Evolutionary conservation across 2,888 invertebrate genomes (phyloP), one percentile per base, ranked within the genome.

Genomic region (Baronia brevicornis): DNA sequence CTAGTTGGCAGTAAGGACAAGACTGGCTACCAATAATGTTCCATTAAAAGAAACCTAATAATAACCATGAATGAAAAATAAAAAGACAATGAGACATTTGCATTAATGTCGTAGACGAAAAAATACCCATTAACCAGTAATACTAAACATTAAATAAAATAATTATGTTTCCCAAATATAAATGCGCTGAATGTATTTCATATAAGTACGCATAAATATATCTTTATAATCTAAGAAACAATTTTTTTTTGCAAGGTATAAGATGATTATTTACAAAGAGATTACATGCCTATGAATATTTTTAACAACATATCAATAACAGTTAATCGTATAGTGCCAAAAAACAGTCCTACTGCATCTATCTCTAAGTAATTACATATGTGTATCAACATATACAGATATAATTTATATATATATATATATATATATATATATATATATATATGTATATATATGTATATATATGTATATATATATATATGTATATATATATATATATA

Each of bases 401-500:
- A 67, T 25, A 24, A 23, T 26, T 33, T 27, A 27, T 34, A 35
- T 34, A 38, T 38, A 30, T 28, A 14, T 23, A 27, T 12, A 18
- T 26, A 5, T n/a, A 28, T 13, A 12, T 17, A 21, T 22, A 7
- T n/a, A 22, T 24, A 15, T 15, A 30, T 15, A 4, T 22, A 26
- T n/a, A 5, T 5, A 21, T 19, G 7, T 20, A 26, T 15, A 5
- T 6, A 3, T 29, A 2, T 9, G 10, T 10, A 12, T 6, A 12
- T 19, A 26, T 26, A 18, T n/a, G 15, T 4, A 9, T 21, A 33
- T 20, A 20, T 14, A 5, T 39, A 41, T 46, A 38, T 56, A 61
- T 61, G 59, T 59, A 51, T 59, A 69, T 66, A 72, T 69, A 75
- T 69, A 79, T 78, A 73, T 77, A 78, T 74, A 78, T 62, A 77